Evolutionary conservation across 2,888 invertebrate species (phyloP).

Genomic region (Tethea ocularis): DNA sequence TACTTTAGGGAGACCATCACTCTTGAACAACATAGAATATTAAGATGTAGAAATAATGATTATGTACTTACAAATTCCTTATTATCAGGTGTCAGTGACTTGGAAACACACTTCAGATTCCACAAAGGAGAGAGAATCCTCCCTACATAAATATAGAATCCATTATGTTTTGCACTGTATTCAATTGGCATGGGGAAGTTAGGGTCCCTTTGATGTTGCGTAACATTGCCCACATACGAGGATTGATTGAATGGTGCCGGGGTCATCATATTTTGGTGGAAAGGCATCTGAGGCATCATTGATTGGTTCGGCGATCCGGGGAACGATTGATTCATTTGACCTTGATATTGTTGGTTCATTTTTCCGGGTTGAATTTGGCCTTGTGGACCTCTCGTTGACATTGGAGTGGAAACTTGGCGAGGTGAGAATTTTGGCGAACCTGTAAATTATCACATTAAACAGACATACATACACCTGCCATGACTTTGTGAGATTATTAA

Average conservation of each 20-base stretch:
- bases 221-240: constrained; percentile 62
- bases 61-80: constrained; percentile 82
- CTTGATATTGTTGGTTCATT: constrained; percentile 66
- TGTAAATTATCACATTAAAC: constrained; percentile 27
- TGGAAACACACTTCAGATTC: constrained; percentile 90
- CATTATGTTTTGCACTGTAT: constrained; percentile 93
- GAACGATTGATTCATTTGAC: constrained; percentile 64
- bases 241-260: constrained; percentile 69
- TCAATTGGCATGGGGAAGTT: constrained; percentile 73
- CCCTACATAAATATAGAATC: constrained; percentile 95
- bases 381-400: constrained; percentile 67
- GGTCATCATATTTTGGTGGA: constrained; percentile 62
- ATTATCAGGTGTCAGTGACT: constrained; percentile 76
- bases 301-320: constrained; percentile 59
- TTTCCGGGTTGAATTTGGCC: constrained; percentile 61
- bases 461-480: too few relatives aligned
- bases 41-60: not conserved
- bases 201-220: constrained; percentile 67
- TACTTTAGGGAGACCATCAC: too few relatives aligned
- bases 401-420: constrained; percentile 78
- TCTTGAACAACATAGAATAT: not conserved
- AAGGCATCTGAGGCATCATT: constrained; percentile 62
- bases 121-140: constrained; percentile 95
- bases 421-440: constrained; percentile 78
- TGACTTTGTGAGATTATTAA: too few relatives aligned